These are phyloP conservation scores for Rissa tridactyla DNA, from an alignment of 2,113 vertebrate genomes.

Conservation along the genomic window DNA sequence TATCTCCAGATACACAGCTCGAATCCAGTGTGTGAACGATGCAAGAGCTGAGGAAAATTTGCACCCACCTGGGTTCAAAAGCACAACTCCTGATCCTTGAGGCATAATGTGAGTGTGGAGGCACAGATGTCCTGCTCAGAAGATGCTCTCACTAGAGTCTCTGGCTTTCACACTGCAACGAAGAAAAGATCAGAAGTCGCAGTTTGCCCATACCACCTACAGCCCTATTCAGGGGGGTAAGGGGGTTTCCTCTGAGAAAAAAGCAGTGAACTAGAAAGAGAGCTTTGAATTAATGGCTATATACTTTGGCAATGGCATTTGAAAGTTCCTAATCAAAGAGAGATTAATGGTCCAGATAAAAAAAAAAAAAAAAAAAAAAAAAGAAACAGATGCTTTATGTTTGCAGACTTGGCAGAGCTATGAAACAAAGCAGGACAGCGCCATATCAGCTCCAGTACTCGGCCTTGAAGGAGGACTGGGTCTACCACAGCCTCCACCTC, in stretches of 20 bases:
- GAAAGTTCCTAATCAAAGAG: background rate
- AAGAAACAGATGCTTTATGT: conserved; percentile 24
- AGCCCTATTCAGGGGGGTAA: background rate
- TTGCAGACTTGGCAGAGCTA: background rate
- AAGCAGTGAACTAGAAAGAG: background rate
- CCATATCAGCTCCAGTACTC: background rate
- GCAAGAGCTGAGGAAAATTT: background rate
- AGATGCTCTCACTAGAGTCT: background rate
- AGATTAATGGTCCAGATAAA: background rate
- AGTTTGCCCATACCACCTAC: background rate
- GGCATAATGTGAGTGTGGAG: background rate
- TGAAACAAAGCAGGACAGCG: background rate
- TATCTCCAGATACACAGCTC: background rate
- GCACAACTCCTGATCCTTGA: background rate
- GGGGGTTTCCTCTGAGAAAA: background rate
- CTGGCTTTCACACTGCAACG: background rate
- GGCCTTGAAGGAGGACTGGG: background rate
- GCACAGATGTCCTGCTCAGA: background rate
- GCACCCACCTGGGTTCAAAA: background rate
- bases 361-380: background rate
- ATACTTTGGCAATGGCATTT: background rate
- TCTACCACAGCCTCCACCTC: background rate
- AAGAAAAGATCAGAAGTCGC: background rate
- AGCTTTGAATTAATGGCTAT: background rate
- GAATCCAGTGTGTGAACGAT: background rate